Evolutionary conservation across 2,113 vertebrate genomes (phyloP), one percentile per base, ranked within the genome.

Genomic region (Antechinus stuartii): DNA sequence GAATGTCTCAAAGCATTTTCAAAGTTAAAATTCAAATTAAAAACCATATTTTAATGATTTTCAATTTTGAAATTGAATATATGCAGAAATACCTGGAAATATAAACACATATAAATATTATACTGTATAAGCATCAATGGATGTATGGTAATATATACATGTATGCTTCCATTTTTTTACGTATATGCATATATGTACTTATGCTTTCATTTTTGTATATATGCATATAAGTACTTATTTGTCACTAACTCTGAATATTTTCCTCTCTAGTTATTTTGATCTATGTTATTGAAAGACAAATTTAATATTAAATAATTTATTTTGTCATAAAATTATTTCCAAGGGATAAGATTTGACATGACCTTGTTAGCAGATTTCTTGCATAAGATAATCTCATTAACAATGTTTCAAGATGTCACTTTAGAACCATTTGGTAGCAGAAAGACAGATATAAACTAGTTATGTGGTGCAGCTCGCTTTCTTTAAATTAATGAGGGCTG

Each of bases 311-410:
- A 98, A 98, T 98, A 97, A 98, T 98, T 98, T 95, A 97, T 98
- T 98, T 98, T 98, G 68, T 97, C 93, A 98, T 96, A 92, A 91
- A 93, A 97, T 98, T 98, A 98, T 95, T 97, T 97, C 68, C 95
- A 95, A 97, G 95, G 97, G 97, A 98, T 98, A 91, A 94, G 89
- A 98, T 98, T 98, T 97, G 89, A 95, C 95, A 95, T 97, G 91
- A 98, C 97, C 92, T 42, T 95, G 97, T 97, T 98, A 96, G 91
- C 93, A 97, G 96, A 98, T 98, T 98, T 91, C 53, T 98, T 97
- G 98, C 97, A 97, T 97, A 97, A 98, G 93, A 96, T 97, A 98
- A 98, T 98, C 95, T 98, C 96, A 98, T 98, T 98, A 98, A 96
- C 97, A 96, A 19, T 91, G 92, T 91, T 47, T 97, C 94, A 95